These are phyloP conservation scores for Microcebus lehilahytsara DNA, from an alignment of 2,113 vertebrate species.

Conservation along the genomic window DNA sequence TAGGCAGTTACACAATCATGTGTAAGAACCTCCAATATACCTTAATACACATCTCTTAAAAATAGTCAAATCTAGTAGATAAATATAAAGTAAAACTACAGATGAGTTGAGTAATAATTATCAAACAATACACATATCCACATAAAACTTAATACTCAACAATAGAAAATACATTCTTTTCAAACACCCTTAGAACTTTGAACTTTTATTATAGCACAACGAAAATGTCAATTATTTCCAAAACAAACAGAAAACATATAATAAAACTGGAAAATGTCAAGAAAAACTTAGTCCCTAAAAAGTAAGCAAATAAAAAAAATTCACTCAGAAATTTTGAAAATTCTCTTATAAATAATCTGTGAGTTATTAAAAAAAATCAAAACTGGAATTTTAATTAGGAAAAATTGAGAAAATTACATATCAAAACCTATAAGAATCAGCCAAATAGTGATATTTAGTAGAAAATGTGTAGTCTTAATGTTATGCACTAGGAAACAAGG, in stretches of 20 bases:
- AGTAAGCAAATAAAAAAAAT: slow-evolving; percentile 34
- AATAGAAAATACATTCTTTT: neutral
- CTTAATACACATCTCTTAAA: neutral
- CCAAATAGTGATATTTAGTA: neutral
- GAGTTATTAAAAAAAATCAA: slow-evolving; percentile 49
- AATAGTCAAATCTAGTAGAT: neutral
- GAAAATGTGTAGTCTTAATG: neutral
- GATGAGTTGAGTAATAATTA: neutral
- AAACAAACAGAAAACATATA: neutral
- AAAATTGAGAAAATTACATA: neutral
- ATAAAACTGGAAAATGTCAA: neutral
- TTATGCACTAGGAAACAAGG: neutral
- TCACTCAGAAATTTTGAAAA: neutral
- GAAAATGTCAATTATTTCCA: neutral
- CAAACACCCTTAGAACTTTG: neutral
- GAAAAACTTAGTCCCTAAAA: neutral
- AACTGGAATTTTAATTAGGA: neutral
- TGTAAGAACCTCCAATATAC: neutral
- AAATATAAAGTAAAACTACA: neutral
- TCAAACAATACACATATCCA: neutral
- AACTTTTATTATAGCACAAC: neutral
- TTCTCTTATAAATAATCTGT: neutral
- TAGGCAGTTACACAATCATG: neutral
- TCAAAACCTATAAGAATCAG: neutral
- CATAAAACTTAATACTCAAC: neutral